Percentiles rank a stretch among this genome's conserved stretches.
phyloP scores from a whole-genome alignment of 1,140 invertebrate species.

The Kradibia gibbosae region DNA sequence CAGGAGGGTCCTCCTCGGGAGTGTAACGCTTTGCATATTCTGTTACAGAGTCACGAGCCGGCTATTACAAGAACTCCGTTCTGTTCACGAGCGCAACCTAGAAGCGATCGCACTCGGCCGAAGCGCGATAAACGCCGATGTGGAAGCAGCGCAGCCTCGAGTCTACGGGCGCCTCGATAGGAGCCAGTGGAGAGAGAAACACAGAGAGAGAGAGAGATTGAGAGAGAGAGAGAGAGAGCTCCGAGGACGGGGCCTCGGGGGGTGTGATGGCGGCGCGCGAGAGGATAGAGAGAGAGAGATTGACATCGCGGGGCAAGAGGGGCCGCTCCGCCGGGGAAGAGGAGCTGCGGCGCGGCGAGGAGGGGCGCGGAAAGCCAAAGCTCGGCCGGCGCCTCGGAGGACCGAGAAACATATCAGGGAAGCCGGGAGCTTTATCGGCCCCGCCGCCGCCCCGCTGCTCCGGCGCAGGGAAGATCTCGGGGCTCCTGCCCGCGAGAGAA shows the following conservation, averaged over 20 bases:
- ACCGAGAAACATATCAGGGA: neutral
- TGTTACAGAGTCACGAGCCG: constrained; percentile 76
- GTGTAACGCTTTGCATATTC: neutral
- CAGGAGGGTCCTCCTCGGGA: too few relatives aligned
- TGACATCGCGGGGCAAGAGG: too few relatives aligned
- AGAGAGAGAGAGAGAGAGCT: constrained; percentile 37
- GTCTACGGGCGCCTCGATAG: too few relatives aligned
- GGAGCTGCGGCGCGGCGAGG: too few relatives aligned
- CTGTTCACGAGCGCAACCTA: constrained; percentile 89
- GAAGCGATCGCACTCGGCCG: constrained; percentile 68
- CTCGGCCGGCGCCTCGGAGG: neutral
- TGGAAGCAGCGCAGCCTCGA: neutral
- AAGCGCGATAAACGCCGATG: constrained; percentile 49
- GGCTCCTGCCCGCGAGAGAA: too few relatives aligned
- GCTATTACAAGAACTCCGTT: constrained; percentile 89
- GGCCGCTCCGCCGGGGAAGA: too few relatives aligned
- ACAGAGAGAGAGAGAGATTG: constrained; percentile 48
- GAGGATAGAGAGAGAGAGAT: neutral
- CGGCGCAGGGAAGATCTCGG: too few relatives aligned
- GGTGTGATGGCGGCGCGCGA: too few relatives aligned
- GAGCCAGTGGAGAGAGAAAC: neutral
- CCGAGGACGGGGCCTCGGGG: too few relatives aligned
- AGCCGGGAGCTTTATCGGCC: too few relatives aligned
- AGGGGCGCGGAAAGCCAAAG: too few relatives aligned
- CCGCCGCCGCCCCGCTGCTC: too few relatives aligned